Evolutionary conservation across 2,797 vertebrate species (phyloP).

Genomic region (Adrianichthys oophorus): DNA sequence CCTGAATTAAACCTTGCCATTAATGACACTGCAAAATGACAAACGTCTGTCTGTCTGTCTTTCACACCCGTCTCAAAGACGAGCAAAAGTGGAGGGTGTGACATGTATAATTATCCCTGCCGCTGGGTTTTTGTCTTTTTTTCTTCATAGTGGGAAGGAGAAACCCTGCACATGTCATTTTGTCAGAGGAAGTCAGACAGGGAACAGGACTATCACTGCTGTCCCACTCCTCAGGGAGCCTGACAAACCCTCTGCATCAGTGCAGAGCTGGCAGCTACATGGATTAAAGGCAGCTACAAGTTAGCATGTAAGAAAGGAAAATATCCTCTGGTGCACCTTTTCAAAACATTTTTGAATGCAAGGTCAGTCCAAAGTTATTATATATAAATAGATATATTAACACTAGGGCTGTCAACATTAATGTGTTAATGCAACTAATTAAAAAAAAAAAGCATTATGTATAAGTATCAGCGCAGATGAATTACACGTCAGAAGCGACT

Average conservation of each 20-base stretch:
- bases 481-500: no score
- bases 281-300: constrained; percentile 4
- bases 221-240: constrained; percentile 16
- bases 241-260: background rate
- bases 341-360: no score
- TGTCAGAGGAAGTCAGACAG: constrained; percentile 13
- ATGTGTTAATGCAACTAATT: no score
- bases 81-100: constrained; percentile 18
- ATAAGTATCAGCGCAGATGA: no score
- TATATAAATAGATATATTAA: background rate
- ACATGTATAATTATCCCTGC: constrained; percentile 34
- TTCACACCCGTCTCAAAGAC: constrained; percentile 11
- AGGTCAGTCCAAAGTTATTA: no score
- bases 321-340: background rate
- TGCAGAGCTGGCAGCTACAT: constrained; percentile 1
- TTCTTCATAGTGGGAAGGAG: constrained; percentile 2
- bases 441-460: no score
- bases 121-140: constrained; percentile 26
- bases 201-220: constrained; percentile 14
- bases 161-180: background rate
- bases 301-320: constrained; percentile 2
- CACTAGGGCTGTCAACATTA: no score
- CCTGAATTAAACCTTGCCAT: constrained; percentile 32
- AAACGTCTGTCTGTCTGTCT: constrained; percentile 13
- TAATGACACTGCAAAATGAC: constrained; percentile 28